These are phyloP conservation scores for Pogoniulus pusillus DNA, from an alignment of 2,797 vertebrate species.

Conservation along the genomic window DNA sequence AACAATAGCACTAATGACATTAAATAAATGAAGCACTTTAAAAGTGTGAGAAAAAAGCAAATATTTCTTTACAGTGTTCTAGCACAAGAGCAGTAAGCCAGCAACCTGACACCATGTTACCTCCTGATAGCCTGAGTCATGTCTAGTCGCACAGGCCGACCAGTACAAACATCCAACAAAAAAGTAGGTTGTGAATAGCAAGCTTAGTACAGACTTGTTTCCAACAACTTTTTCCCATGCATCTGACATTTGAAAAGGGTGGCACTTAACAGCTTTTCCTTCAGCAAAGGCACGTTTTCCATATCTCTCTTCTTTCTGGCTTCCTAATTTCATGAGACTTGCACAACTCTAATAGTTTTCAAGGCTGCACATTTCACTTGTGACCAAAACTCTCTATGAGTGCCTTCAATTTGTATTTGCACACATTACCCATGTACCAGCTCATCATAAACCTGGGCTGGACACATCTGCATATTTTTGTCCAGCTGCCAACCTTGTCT, in stretches of 20 bases:
- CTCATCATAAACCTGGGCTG: not conserved
- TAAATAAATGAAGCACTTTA: constrained; percentile 45
- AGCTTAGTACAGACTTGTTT: not conserved
- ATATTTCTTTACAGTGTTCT: constrained; percentile 24
- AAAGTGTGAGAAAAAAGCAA: constrained; percentile 34
- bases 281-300: not conserved
- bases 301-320: not conserved
- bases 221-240: constrained; percentile 16
- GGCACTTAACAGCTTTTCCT: not conserved
- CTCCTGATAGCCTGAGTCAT: constrained; percentile 48
- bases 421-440: not conserved
- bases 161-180: constrained; percentile 15
- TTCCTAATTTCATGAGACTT: not conserved
- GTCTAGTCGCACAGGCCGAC: constrained; percentile 14
- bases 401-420: not conserved
- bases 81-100: constrained; percentile 19
- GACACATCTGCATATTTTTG: not conserved
- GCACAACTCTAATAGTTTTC: not conserved
- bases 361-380: not conserved
- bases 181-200: not conserved
- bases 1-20: constrained; percentile 46
- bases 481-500: not conserved
- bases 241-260: constrained; percentile 30
- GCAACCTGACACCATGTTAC: constrained; percentile 46
- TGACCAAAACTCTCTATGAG: not conserved